Evolutionary conservation across 2,888 invertebrate genomes (phyloP).

Genomic region (Leucoma salicis): DNA sequence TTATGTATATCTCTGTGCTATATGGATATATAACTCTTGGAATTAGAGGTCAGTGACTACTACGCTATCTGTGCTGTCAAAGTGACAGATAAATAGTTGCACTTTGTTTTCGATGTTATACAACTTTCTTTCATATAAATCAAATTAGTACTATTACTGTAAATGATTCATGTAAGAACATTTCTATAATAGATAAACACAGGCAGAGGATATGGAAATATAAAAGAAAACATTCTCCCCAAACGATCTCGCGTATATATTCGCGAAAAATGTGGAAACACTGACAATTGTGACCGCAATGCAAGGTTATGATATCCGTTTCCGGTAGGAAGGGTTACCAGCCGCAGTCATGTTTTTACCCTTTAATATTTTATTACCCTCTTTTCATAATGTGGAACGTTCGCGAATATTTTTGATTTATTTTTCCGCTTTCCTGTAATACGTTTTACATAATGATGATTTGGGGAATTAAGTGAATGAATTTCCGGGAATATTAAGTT

Average conservation of each 20-base stretch:
- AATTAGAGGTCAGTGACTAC: too few relatives aligned
- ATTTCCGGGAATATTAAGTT: slow-evolving; percentile 22
- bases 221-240: not conserved
- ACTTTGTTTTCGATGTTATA: too few relatives aligned
- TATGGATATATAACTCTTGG: too few relatives aligned
- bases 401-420: slow-evolving; percentile 37
- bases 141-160: too few relatives aligned
- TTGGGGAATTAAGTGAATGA: slow-evolving; percentile 28
- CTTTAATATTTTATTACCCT: slow-evolving; percentile 45
- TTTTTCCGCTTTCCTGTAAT: slow-evolving; percentile 29
- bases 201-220: not conserved
- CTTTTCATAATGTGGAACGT: slow-evolving; percentile 32
- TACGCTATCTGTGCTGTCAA: too few relatives aligned
- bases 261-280: slow-evolving; percentile 40
- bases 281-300: slow-evolving; percentile 41
- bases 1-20: too few relatives aligned
- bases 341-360: slow-evolving; percentile 44
- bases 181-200: not conserved
- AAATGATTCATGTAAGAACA: not conserved
- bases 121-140: too few relatives aligned
- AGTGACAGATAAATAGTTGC: too few relatives aligned
- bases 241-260: slow-evolving; percentile 8
- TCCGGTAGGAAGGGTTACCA: slow-evolving; percentile 48
- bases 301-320: slow-evolving; percentile 54
- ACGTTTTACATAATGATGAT: slow-evolving; percentile 36